A percentile compares a stretch with the other conserved stretches of the same genome.
phyloP scores from a whole-genome alignment of 2,797 vertebrate genomes.

The Crenuchus spilurus region DNA sequence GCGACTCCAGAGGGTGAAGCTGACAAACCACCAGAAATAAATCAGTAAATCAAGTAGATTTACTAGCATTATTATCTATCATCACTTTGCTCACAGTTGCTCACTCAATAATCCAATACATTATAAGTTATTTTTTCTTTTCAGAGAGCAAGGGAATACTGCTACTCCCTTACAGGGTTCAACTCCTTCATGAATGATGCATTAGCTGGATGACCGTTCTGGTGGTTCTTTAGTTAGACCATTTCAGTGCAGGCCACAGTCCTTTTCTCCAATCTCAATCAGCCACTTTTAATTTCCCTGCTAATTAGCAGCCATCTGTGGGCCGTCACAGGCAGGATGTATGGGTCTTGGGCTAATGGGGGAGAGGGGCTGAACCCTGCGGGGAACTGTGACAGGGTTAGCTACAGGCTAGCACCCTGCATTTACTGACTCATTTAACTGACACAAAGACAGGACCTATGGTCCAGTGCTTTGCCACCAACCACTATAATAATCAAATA shows the following conservation, averaged over 20 bases:
- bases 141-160: constrained; percentile 7
- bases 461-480: constrained; percentile 2
- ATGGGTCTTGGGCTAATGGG: constrained; percentile 51
- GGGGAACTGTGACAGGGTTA: constrained; percentile 50
- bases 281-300: constrained; percentile 53
- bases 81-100: not conserved
- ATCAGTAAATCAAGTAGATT: not conserved
- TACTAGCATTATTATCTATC: not conserved
- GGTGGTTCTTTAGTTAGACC: constrained; percentile 41
- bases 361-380: constrained; percentile 39
- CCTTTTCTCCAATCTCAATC: constrained; percentile 53
- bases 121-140: constrained; percentile 20
- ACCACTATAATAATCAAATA: constrained; percentile 16
- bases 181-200: constrained; percentile 49
- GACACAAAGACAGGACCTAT: constrained; percentile 41
- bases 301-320: constrained; percentile 61
- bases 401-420: constrained; percentile 45
- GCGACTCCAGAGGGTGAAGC: no score
- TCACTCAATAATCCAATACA: not conserved
- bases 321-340: constrained; percentile 53
- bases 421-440: constrained; percentile 53
- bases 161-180: constrained; percentile 13
- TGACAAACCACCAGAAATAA: no score
- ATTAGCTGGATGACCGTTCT: constrained; percentile 41
- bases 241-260: constrained; percentile 41